phyloP scores from a whole-genome alignment of 2,797 vertebrate genomes.

The Thamnophis elegans region DNA sequence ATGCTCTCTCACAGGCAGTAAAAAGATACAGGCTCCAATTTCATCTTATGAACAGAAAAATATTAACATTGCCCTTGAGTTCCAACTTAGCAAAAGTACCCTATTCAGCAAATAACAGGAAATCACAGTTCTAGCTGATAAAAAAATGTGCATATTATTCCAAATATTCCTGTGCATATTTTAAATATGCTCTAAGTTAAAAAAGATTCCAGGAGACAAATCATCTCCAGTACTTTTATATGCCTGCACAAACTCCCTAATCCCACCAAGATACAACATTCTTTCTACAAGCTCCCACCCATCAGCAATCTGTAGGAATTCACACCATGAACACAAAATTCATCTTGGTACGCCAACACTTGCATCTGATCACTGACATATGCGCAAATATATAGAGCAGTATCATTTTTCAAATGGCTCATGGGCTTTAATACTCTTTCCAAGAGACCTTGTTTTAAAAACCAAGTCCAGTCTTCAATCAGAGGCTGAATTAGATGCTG shows the following conservation, averaged over 20 bases:
- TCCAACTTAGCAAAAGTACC: conserved; percentile 29
- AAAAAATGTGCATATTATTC: not conserved
- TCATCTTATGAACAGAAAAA: conserved; percentile 52
- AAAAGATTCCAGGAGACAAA: not conserved
- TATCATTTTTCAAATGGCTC: not conserved
- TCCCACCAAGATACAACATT: not conserved
- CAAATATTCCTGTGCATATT: not conserved
- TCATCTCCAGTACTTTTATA: not conserved
- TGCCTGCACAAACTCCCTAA: not conserved
- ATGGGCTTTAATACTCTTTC: not conserved
- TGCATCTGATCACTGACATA: not conserved
- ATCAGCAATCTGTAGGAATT: not conserved
- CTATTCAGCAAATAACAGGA: not conserved
- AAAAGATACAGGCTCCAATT: conserved; percentile 52
- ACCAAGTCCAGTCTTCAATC: not conserved
- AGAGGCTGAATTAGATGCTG: conserved; percentile 43
- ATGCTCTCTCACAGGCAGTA: conserved; percentile 36
- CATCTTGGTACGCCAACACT: not conserved
- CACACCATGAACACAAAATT: not conserved
- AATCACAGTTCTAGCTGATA: conserved; percentile 24
- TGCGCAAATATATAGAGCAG: not conserved
- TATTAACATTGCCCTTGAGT: conserved; percentile 30
- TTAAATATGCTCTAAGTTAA: not conserved
- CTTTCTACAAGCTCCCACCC: not conserved
- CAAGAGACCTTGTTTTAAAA: not conserved